Evolutionary conservation across 2,888 invertebrate species (phyloP), one percentile per base, ranked within the genome.

Genomic region (Tortricodes alternella): DNA sequence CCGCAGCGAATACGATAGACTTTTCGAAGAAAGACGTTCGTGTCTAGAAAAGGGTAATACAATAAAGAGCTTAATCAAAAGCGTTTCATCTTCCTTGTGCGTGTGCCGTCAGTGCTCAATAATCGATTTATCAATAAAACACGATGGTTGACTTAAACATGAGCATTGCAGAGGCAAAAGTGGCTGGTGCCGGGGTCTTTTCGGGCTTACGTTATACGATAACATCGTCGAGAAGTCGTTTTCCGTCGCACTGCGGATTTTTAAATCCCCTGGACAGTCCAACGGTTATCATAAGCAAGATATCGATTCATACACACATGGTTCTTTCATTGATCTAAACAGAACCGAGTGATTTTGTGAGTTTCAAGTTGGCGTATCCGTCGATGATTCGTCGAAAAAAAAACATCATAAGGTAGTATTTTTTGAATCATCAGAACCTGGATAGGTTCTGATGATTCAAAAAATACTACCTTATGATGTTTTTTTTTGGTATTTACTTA

Each of bases 241-340:
- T 41, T 34, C 9, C 23, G 44, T 9, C 46, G 53, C 53, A 53
- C 32, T 53, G 53, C 53, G 38, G 53, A 21, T 23, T 38, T 11
- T 38, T 53, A 15, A 23, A 53, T 52, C 53, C 38, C 23, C 32
- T 50, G 50, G 35, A 39, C 27, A 38, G 50, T 50, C 16, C 32
- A 38, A 29, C 15, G 11, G 13, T 41, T 11, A 18, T 34, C 34
- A 8, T 39, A 21, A 21, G 3, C 21, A 24, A 9, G 9, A 3
- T 34, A 11, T 16, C 27, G 9, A 7, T 5, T 11, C 16, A 7
- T n/a, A 7, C 44, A 15, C 11, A 29, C n/a, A 27, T 21, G 21
- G 3, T 5, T 29, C 9, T n/a, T 29, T 29, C n/a, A n/a, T 11
- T 29, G n/a, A 11, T n/a, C 9, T 27, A n/a, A n/a, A n/a, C n/a